These are phyloP conservation scores for Sycophila sp. DNA, from an alignment of 1,140 invertebrate species.

Conservation along the genomic window DNA sequence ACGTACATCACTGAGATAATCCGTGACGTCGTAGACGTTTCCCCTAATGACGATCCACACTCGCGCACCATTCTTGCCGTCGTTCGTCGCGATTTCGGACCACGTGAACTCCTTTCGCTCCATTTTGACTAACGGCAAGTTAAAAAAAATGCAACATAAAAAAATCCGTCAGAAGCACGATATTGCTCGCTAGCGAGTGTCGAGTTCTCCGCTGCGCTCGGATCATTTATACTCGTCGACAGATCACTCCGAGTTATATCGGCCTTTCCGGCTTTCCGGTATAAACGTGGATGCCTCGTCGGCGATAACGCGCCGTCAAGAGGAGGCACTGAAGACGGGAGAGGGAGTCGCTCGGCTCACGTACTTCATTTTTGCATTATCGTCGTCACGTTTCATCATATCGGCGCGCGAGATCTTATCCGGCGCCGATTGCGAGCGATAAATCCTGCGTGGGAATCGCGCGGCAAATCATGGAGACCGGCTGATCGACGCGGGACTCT, in stretches of 20 bases:
- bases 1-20: constrained; percentile 67
- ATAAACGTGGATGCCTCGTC: neutral
- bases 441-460: neutral
- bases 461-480: neutral
- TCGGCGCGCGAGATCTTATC: too few relatives aligned
- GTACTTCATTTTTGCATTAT: too few relatives aligned
- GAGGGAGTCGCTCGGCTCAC: too few relatives aligned
- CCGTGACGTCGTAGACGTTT: constrained; percentile 74
- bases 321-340: too few relatives aligned
- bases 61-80: constrained; percentile 66
- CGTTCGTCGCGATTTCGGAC: constrained; percentile 67
- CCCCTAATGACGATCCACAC: constrained; percentile 74
- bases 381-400: too few relatives aligned
- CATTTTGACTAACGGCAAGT: constrained; percentile 1
- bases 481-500: neutral
- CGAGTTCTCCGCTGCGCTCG: neutral
- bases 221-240: neutral
- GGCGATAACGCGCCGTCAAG: too few relatives aligned
- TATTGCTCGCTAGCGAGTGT: neutral
- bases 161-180: too few relatives aligned
- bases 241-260: too few relatives aligned
- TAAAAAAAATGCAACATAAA: too few relatives aligned
- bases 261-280: neutral
- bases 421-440: neutral
- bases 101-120: constrained; percentile 55